These are phyloP conservation scores for Recurvirostra avosetta DNA, from an alignment of 2,113 vertebrate genomes.

Conservation along the genomic window DNA sequence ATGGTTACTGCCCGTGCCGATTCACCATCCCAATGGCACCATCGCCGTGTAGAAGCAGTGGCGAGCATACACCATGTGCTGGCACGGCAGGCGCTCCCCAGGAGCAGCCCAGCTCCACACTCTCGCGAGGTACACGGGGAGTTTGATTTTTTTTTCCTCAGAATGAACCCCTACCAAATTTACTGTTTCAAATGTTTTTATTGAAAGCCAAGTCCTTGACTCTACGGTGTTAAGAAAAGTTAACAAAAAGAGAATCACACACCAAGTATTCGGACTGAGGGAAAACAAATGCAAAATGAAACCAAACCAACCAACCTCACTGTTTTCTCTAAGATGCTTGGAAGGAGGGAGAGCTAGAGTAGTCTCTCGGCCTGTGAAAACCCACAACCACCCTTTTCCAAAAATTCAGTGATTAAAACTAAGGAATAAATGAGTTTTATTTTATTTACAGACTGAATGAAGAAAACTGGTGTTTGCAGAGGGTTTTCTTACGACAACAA, in stretches of 20 bases:
- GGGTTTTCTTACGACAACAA: not conserved
- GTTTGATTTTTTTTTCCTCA: not conserved
- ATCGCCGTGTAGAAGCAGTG: accelerated
- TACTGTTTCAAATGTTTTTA: not conserved
- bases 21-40: not conserved
- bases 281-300: not conserved
- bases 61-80: accelerated
- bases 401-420: not conserved
- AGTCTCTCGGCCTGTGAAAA: not conserved
- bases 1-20: accelerated
- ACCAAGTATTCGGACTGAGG: accelerated
- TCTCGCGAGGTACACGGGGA: accelerated
- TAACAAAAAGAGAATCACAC: not conserved
- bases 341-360: not conserved
- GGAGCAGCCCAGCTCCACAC: no score
- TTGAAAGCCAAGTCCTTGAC: not conserved
- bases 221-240: not conserved
- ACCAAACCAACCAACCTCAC: not conserved
- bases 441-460: conserved; percentile 23
- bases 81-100: not conserved
- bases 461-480: not conserved
- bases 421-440: not conserved
- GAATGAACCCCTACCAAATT: not conserved
- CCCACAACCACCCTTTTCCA: not conserved
- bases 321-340: not conserved